Conservation (phyloP, 2,797 vertebrate genomes). For the Threskiornis aethiopicus region DNA sequence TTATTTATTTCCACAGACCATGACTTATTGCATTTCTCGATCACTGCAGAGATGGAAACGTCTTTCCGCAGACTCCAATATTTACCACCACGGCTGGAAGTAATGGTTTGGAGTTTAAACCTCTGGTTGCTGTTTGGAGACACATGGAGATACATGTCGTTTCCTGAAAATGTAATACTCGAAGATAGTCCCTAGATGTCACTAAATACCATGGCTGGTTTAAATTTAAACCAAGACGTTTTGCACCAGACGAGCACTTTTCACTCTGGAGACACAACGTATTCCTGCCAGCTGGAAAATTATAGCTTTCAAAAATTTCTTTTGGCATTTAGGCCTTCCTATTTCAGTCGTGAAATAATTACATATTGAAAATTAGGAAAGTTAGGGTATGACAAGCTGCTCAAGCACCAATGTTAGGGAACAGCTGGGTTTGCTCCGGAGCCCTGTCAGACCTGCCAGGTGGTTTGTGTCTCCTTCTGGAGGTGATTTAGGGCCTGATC, state of each 20-base stretch:
- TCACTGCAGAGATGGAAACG: neutral
- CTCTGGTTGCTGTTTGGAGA: neutral
- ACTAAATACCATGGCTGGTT: slow-evolving; percentile 51
- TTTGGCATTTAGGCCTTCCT: neutral
- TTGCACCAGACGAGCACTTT: neutral
- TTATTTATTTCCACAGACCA: neutral
- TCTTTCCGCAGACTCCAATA: neutral
- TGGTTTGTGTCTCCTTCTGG: neutral
- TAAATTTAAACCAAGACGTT: neutral
- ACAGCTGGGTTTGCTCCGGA: neutral
- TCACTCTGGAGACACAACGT: neutral
- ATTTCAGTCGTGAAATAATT: neutral
- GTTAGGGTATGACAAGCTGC: neutral
- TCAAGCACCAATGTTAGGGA: neutral
- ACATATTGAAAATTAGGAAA: neutral
- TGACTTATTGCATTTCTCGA: neutral
- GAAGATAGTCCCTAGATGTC: slow-evolving; percentile 66
- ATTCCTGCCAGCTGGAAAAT: neutral
- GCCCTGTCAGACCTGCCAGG: neutral
- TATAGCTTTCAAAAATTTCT: too few species aligned
- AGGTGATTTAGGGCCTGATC: neutral
- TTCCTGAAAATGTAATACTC: slow-evolving; percentile 35
- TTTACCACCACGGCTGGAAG: rapidly evolving
- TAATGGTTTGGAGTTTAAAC: neutral
- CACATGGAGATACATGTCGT: rapidly evolving